Evolutionary conservation across 2,888 invertebrate genomes (phyloP), one percentile per base, ranked within the genome.

Genomic region (Panopea generosa): DNA sequence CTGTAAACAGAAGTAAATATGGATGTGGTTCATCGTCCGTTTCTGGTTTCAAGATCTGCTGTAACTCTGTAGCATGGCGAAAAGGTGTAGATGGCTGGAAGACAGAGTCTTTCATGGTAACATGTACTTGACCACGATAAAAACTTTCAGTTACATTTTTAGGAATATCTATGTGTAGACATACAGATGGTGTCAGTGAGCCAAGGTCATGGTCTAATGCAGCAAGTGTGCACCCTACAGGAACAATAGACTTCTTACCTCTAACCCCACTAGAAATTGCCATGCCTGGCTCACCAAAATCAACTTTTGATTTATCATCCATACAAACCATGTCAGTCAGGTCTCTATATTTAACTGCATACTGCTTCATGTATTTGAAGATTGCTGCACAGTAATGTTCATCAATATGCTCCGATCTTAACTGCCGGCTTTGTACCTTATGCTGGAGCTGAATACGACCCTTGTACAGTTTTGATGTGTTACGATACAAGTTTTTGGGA

Each of bases 231-330:
- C 59, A 53, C 0, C 16, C 14, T 7, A 47, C 38, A 22, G 79
- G 84, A 4, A 77, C 68, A 40, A 84, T 59, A 11, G 77, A 67
- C 52, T 78, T 77, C 52, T 82, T 82, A 0, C 83, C 82, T 22
- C 77, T 47, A 7, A 82, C 72, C 33, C 72, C 72, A 40, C 43
- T 53, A 38, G 24, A 18, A 16, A 76, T n/a, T 7, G 61, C 50
- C 47, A 59, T 33, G 7, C 74, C 71, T 40, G 71, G 71, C 29
- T 71, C 71, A 26, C 65, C 65, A 45, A 65, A 65, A 20, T 72
- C 65, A 2, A 69, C 47, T 26, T 61, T 69, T 26, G 40, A 29
- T 47, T 69, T 62, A 45, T 69, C 71, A 65, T 71, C 71, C 14
- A 71, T 11, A 45, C 65, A 59, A 14, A 71, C 11, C 6, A 71